These are phyloP conservation scores for Nephrotoma appendiculata DNA, from an alignment of 2,888 invertebrate genomes.

Conservation along the genomic window DNA sequence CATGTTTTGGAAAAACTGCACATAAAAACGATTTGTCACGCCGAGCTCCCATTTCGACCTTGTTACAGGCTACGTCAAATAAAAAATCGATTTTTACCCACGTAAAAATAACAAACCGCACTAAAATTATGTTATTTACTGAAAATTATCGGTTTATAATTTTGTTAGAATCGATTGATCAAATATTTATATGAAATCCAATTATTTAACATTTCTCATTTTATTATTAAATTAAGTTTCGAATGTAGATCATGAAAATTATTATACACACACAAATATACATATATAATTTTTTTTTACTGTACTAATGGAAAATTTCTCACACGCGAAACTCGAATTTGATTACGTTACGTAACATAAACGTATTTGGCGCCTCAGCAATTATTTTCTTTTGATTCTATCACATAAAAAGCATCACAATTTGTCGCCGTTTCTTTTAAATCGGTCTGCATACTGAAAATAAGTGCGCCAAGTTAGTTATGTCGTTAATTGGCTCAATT, in stretches of 20 bases:
- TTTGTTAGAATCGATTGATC: background rate
- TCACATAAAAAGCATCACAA: background rate
- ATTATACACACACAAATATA: background rate
- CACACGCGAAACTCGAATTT: background rate
- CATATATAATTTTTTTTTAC: background rate
- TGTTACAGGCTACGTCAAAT: background rate
- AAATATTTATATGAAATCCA: background rate
- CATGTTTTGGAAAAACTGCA: background rate
- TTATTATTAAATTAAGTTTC: background rate
- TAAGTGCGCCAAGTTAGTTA: background rate
- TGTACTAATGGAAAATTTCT: background rate
- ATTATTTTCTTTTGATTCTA: background rate
- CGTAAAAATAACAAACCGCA: background rate
- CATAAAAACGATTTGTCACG: background rate
- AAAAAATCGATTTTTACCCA: background rate
- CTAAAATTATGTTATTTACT: background rate
- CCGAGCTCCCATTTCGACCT: too few species aligned
- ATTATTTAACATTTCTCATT: background rate
- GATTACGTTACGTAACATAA: background rate
- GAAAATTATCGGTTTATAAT: background rate
- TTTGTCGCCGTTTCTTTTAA: background rate
- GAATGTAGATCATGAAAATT: background rate
- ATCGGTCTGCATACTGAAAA: background rate
- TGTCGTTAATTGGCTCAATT: background rate
- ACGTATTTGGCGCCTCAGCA: background rate